A percentile compares a stretch with the other conserved stretches of the same genome.
These are phyloP conservation scores for Coturnix japonica DNA, from an alignment of 2,113 vertebrate genomes.

Conservation along the genomic window DNA sequence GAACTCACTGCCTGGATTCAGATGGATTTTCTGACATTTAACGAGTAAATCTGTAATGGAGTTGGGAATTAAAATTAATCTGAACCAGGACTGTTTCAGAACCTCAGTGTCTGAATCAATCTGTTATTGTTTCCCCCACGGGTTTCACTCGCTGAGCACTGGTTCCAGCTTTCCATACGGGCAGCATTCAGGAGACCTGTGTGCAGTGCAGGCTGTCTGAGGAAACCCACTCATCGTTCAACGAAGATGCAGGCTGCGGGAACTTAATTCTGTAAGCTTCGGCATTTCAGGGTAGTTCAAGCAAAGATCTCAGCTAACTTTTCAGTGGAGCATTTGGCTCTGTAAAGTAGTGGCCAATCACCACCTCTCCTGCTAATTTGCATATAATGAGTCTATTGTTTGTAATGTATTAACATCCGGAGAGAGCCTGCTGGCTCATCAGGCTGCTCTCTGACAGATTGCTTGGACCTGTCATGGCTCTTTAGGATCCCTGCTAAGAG, in stretches of 20 bases:
- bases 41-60: conserved; percentile 30
- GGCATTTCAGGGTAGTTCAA: neutral
- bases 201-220: neutral
- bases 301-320: neutral
- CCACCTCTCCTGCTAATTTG: conserved; percentile 55
- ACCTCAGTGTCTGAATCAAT: neutral
- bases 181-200: neutral
- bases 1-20: neutral
- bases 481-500: conserved; percentile 61
- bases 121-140: conserved; percentile 8
- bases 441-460: conserved; percentile 52
- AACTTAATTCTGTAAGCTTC: neutral
- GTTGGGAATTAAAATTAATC: conserved; percentile 45
- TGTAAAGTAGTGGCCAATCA: conserved; percentile 11
- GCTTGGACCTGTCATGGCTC: conserved; percentile 61
- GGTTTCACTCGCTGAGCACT: neutral
- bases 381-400: conserved; percentile 59
- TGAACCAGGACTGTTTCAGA: conserved; percentile 12
- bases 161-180: neutral
- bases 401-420: conserved; percentile 43
- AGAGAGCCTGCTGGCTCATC: conserved; percentile 31
- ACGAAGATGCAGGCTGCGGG: neutral
- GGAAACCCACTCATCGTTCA: neutral
- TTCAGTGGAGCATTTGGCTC: neutral
- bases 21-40: conserved; percentile 40